These are phyloP conservation scores for Buceros bicornis DNA, from an alignment of 2,797 vertebrate genomes.

Conservation along the genomic window DNA sequence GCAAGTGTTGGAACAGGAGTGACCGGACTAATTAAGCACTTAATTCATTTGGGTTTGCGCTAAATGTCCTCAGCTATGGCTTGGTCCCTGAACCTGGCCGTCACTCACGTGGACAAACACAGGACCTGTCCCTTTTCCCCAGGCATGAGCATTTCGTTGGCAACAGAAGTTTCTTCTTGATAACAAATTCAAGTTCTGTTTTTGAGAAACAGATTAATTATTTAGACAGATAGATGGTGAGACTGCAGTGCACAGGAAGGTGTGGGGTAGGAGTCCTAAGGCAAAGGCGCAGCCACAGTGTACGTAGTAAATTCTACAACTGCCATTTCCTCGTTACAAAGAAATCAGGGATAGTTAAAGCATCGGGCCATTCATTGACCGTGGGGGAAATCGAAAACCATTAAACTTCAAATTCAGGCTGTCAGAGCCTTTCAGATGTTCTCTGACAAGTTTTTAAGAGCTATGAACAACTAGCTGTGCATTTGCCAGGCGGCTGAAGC, in stretches of 20 bases:
- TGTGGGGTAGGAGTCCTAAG: neutral
- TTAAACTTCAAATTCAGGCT: neutral
- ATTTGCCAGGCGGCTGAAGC: neutral
- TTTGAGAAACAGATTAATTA: neutral
- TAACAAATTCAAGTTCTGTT: rapidly evolving
- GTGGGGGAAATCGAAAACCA: neutral
- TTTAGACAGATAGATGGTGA: neutral
- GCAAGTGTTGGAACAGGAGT: neutral
- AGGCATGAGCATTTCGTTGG: rapidly evolving
- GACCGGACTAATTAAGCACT: neutral
- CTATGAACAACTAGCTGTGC: neutral
- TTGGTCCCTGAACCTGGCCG: neutral
- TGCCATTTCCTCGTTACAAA: neutral
- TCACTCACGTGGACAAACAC: neutral
- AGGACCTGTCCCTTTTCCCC: neutral
- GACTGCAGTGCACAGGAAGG: neutral
- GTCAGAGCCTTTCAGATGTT: neutral
- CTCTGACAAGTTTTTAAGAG: neutral
- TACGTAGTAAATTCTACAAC: neutral
- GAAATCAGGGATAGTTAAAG: neutral
- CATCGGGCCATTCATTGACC: too few species aligned
- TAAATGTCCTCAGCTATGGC: neutral
- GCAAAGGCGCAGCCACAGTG: neutral
- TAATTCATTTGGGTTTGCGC: neutral
- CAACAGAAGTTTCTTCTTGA: neutral